phyloP scores from a whole-genome alignment of 2,113 vertebrate species.

The Camelus dromedarius region DNA sequence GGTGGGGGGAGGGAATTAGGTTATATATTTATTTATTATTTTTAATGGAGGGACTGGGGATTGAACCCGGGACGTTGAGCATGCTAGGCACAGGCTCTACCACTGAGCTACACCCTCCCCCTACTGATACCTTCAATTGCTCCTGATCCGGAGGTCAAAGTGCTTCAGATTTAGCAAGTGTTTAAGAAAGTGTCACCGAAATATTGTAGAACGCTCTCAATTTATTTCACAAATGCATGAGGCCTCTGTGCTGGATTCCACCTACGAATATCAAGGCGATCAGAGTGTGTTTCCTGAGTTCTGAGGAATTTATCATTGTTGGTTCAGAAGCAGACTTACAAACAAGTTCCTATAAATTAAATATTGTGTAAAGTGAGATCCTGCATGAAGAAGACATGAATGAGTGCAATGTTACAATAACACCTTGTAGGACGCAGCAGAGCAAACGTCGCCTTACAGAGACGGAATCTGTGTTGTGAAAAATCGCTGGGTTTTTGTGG shows the following conservation, averaged over 20 bases:
- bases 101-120: too few relatives aligned
- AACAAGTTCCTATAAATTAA: not conserved
- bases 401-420: rapidly evolving
- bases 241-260: rapidly evolving
- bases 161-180: not conserved
- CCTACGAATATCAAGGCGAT: rapidly evolving
- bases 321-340: too few relatives aligned
- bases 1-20: too few relatives aligned
- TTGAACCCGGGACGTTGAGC: too few relatives aligned
- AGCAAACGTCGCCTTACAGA: too few relatives aligned
- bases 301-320: rapidly evolving
- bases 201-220: not conserved
- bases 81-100: too few relatives aligned
- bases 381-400: too few relatives aligned
- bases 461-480: not conserved
- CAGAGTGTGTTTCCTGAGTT: not conserved
- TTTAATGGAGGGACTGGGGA: too few relatives aligned
- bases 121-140: not conserved
- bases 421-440: not conserved
- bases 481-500: not conserved
- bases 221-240: not conserved
- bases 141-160: not conserved
- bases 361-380: rapidly evolving
- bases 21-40: too few relatives aligned
- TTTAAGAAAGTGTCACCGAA: not conserved